A percentile compares a stretch with the other conserved stretches of the same genome.
phyloP scores from a whole-genome alignment of 2,888 invertebrate species.

The Rotaria macrura region DNA sequence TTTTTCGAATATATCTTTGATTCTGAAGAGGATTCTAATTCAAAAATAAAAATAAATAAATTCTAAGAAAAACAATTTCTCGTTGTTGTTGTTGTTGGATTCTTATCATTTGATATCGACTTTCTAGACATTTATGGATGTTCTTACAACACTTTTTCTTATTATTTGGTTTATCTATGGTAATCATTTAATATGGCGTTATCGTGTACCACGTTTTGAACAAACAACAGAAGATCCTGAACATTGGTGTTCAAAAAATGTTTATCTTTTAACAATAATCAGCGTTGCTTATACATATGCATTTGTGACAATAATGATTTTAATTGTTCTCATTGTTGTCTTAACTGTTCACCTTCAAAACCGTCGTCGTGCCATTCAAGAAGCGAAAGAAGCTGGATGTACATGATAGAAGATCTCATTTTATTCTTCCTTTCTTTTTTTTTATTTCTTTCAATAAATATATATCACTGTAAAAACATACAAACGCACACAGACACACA shows the following conservation, averaged over 20 bases:
- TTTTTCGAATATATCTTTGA: no score
- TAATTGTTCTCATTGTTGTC: background rate
- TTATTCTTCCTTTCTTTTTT: background rate
- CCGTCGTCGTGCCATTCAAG: background rate
- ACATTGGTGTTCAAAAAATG: conserved; percentile 16
- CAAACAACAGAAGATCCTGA: conserved; percentile 18
- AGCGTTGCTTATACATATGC: conserved; percentile 11
- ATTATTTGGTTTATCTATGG: conserved; percentile 2
- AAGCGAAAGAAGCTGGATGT: background rate
- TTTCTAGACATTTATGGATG: background rate
- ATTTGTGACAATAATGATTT: background rate
- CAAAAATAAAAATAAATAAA: no score
- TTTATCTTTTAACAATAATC: background rate
- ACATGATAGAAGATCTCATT: background rate
- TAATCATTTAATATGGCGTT: background rate
- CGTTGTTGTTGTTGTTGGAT: no score
- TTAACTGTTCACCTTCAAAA: background rate
- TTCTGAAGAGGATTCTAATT: no score
- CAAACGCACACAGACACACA: background rate
- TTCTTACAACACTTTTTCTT: background rate
- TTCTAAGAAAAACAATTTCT: no score
- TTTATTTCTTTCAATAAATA: background rate
- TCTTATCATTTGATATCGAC: no score
- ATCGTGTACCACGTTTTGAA: conserved; percentile 5
- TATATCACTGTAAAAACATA: background rate